Evolutionary conservation across 2,797 vertebrate genomes (phyloP), one percentile per base, ranked within the genome.

Genomic region (Botia kubotai): DNA sequence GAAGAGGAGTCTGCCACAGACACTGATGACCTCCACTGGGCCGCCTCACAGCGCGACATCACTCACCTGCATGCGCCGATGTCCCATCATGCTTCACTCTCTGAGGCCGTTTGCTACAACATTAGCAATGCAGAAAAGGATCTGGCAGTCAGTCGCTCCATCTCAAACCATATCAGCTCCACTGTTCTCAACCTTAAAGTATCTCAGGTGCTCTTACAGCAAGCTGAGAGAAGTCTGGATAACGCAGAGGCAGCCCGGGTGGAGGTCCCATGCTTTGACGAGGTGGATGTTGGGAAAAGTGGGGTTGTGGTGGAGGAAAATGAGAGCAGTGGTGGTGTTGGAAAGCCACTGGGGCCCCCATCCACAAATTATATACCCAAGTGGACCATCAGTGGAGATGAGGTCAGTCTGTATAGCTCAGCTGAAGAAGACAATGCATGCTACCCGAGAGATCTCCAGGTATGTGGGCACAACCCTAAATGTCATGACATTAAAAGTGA

Each of bases 131-230:
- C 39, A 29, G 70, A 26, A 23, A 48, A 58, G 4, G 46, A 77
- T 17, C 19, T 14, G 39, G 52, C 11, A 50, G 77, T 63, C 29
- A 66, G 21, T 17, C 13, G 2, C 14, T 65, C 77, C 7, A 53
- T 75, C 62, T 78, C 36, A 6, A 77, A 87, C 52, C 72, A 87
- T 77, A 81, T 89, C 43, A 83, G 85, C 69, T 85, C 85, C 63
- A 87, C 86, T 17, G 71, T 77, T 8, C 86, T 91, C 3, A 89
- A 92, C 78, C 86, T 90, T 33, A 91, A 91, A 79, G 89, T 91
- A 60, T 89, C 83, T 23, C 76, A 73, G 73, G 87, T 88, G 55
- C 80, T 92, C 58, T 52, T 89, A 79, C 84, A 88, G 81, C 83
- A 91, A 79, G 62, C 79, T 6, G 79, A 82, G 63, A 74, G 57